Evolutionary conservation across 1,140 invertebrate species (phyloP).

Genomic region (Microplitis mediator): DNA sequence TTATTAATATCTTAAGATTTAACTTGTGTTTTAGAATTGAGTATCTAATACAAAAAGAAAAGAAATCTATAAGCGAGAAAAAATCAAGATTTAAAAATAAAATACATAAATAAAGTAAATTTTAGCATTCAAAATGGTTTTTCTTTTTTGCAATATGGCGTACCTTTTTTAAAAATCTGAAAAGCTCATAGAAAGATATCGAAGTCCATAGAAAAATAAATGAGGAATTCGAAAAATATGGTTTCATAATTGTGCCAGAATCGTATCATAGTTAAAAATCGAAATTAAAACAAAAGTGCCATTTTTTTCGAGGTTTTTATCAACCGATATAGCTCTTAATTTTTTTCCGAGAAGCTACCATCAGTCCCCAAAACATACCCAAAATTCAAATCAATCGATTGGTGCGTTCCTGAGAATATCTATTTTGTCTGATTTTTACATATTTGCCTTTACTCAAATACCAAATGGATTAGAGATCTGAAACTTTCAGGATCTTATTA

Average conservation of each 20-base stretch:
- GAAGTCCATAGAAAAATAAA: too few relatives aligned
- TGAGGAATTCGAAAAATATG: neutral
- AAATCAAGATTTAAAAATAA: too few relatives aligned
- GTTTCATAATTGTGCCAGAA: neutral
- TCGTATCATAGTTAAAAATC: neutral
- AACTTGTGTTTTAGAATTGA: too few relatives aligned
- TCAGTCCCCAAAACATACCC: neutral
- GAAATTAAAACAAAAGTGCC: neutral
- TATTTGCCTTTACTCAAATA: neutral
- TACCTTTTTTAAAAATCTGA: too few relatives aligned
- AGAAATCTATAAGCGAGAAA: too few relatives aligned
- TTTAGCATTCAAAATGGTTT: too few relatives aligned
- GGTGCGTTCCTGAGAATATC: neutral
- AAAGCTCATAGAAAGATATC: too few relatives aligned
- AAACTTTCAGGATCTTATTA: conserved; percentile 2
- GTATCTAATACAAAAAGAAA: too few relatives aligned
- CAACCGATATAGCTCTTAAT: neutral
- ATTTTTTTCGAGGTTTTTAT: neutral
- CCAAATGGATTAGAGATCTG: neutral
- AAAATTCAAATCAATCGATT: conserved; percentile 1
- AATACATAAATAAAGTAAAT: too few relatives aligned
- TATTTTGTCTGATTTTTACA: neutral
- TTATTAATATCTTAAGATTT: too few relatives aligned
- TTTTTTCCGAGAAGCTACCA: neutral
- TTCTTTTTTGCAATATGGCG: too few relatives aligned